These are phyloP conservation scores for Penaeus monodon DNA, from an alignment of 2,888 invertebrate genomes.

Conservation along the genomic window DNA sequence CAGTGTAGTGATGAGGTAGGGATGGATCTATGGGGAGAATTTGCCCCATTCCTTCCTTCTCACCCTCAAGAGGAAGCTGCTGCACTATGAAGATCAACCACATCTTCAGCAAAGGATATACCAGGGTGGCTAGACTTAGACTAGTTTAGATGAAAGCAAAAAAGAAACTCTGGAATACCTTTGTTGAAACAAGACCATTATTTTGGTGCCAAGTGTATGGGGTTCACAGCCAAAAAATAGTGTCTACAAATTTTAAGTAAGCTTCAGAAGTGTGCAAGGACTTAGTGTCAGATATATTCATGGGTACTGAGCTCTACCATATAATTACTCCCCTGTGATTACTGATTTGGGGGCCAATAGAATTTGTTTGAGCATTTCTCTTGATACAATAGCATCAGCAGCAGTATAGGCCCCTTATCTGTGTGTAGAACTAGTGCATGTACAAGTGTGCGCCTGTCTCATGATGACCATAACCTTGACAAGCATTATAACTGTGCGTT, in stretches of 20 bases:
- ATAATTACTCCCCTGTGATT: conserved; percentile 57
- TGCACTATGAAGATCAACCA: conserved; percentile 4
- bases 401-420: conserved; percentile 51
- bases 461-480: conserved; percentile 36
- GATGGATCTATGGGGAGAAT: too few species aligned
- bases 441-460: conserved; percentile 48
- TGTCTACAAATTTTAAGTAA: conserved; percentile 44
- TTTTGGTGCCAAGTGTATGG: conserved; percentile 56
- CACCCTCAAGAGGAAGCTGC: background rate
- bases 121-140: conserved; percentile 37
- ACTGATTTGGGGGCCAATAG: conserved; percentile 53
- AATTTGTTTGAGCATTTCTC: conserved; percentile 43
- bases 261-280: conserved; percentile 25
- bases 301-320: conserved; percentile 37
- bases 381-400: conserved; percentile 36
- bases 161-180: conserved; percentile 14
- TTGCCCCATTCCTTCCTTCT: too few species aligned
- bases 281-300: conserved; percentile 42
- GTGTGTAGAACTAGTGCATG: conserved; percentile 61
- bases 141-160: conserved; percentile 23
- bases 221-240: conserved; percentile 33
- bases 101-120: conserved; percentile 12
- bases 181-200: conserved; percentile 30
- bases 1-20: too few species aligned
- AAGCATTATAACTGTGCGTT: conserved; percentile 51